These are phyloP conservation scores for Mycalesis mineus DNA, from an alignment of 2,888 invertebrate species.

Conservation along the genomic window DNA sequence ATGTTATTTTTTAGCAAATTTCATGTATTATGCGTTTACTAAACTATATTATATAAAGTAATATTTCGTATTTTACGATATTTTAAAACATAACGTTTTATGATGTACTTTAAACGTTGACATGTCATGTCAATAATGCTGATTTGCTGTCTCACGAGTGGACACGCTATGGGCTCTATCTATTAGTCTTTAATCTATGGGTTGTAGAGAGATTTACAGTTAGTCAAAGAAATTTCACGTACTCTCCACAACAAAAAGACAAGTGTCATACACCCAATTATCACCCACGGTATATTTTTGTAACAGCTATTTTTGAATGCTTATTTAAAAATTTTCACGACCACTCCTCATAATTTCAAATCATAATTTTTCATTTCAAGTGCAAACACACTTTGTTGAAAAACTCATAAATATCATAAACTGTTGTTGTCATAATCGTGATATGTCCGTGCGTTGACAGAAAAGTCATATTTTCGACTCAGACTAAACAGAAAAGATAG, in stretches of 20 bases:
- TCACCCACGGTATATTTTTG: background rate
- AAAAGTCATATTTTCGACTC: slow-evolving; percentile 34
- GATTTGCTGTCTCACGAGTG: too few species aligned
- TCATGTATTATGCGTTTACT: too few species aligned
- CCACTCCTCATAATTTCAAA: background rate
- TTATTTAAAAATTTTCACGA: slow-evolving; percentile 6
- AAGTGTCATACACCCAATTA: background rate
- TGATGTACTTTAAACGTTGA: too few species aligned
- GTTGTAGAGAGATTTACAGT: too few species aligned
- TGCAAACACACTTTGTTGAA: slow-evolving; percentile 33
- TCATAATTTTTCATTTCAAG: slow-evolving; percentile 19
- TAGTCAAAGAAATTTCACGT: background rate
- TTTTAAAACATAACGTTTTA: too few species aligned
- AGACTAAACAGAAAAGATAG: background rate
- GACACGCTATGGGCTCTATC: too few species aligned
- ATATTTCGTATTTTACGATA: too few species aligned
- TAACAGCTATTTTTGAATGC: background rate
- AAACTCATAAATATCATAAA: slow-evolving; percentile 27
- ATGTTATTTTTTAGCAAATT: too few species aligned
- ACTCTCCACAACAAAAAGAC: background rate
- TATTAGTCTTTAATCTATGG: too few species aligned
- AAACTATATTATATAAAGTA: too few species aligned
- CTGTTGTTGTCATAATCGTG: slow-evolving; percentile 36
- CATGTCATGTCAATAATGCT: too few species aligned
- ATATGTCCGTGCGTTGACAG: slow-evolving; percentile 26